Evolutionary conservation across 2,888 invertebrate species (phyloP), one percentile per base, ranked within the genome.

Genomic region (Nomada goodeniana): DNA sequence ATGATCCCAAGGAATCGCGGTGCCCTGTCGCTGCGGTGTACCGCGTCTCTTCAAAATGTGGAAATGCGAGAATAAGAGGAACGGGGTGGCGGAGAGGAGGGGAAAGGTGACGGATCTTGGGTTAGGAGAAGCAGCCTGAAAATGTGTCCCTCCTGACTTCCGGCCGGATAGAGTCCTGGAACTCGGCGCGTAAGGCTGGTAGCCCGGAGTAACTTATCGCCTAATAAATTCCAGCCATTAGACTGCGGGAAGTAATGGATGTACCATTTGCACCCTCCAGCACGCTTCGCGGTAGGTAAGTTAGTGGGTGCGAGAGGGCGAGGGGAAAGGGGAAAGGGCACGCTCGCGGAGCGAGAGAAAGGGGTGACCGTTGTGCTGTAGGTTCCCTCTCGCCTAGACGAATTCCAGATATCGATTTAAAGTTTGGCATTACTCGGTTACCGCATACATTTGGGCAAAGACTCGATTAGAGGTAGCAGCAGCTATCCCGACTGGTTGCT

Each of bases 151-250:
- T 80, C 83, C 80, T 84, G 88, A 76, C 87, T 87, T 87, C 89
- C 89, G 84, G 82, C 80, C 85, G 89, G 83, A 86, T 87, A 81
- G 89, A 89, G 86, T 84, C 89, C 82, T 80, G 87, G 89, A 88
- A 87, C 90, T 84, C 86, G 71, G 84, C 85, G 79, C 82, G 88
- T 87, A 87, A 80, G 88, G 84, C 82, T 82, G 84, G 83, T 86
- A 86, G 89, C 84, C 83, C 82, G 80, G 86, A 91, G 90, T 90
- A 91, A 90, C 90, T 90, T 90, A 91, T 91, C 91, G 91, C 91
- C 90, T 91, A 91, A 91, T 91, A 91, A 91, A 91, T 91, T 91
- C 90, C 90, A 90, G 89, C 90, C 90, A 91, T 91, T 91, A 91
- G 91, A 91, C 90, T 90, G 89, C 83, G 90, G 90, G 89, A 89